phyloP scores from a whole-genome alignment of 1,140 invertebrate species.

The Eurosta solidaginis region DNA sequence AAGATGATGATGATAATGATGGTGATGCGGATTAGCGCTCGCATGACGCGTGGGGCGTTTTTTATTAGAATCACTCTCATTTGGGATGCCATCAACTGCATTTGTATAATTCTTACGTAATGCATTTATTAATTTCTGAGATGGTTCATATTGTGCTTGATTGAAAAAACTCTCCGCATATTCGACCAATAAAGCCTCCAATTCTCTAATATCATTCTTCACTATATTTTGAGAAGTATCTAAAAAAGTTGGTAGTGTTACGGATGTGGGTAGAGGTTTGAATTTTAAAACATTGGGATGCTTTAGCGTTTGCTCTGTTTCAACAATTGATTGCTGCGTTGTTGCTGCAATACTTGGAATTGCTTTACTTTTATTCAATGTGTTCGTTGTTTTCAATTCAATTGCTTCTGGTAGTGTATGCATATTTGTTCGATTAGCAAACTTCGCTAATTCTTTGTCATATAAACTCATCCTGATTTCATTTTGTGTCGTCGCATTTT shows the following conservation, averaged over 20 bases:
- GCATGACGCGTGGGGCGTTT: conserved; percentile 10
- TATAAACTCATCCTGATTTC: no score
- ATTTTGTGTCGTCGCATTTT: no score
- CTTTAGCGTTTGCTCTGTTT: not conserved
- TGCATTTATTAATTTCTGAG: conserved; percentile 47
- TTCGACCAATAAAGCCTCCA: conserved; percentile 49
- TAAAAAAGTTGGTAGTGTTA: not conserved
- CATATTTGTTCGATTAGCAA: not conserved
- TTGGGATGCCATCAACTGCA: not conserved
- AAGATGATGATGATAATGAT: not conserved
- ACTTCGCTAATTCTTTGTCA: no score
- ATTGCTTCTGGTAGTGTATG: not conserved
- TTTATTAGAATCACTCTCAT: not conserved
- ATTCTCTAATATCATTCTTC: not conserved
- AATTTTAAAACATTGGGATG: not conserved
- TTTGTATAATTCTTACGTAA: conserved; percentile 47
- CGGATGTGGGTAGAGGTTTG: not conserved
- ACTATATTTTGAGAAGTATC: not conserved
- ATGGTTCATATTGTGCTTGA: conserved; percentile 50
- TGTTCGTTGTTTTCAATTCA: not conserved
- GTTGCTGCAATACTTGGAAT: not conserved
- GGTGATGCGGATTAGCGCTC: not conserved
- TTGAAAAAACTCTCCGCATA: conserved; percentile 54
- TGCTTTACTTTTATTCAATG: not conserved
- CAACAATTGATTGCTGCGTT: not conserved